Conservation (phyloP, 2,113 vertebrate species). For the Mionectes macconnelli region DNA sequence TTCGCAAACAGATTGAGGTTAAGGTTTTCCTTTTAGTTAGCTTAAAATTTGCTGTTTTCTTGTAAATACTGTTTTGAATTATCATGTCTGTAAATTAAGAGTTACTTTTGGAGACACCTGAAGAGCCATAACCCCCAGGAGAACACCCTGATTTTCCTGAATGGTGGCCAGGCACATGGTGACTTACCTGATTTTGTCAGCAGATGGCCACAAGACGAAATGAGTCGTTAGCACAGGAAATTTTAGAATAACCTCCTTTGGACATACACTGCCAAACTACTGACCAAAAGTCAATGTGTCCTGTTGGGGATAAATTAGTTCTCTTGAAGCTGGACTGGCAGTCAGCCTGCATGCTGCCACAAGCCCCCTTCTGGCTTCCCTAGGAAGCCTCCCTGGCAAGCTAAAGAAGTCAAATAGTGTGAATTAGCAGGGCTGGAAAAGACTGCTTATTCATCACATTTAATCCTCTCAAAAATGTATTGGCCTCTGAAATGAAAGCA, state of each 20-base stretch:
- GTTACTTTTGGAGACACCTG: not conserved
- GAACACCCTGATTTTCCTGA: not conserved
- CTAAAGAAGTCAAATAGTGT: not conserved
- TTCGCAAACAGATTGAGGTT: not conserved
- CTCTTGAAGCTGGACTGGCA: not conserved
- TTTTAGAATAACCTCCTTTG: not conserved
- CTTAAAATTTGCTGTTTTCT: not conserved
- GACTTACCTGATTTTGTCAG: not conserved
- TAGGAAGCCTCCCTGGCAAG: not conserved
- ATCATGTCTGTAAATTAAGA: not conserved
- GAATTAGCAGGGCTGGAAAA: not conserved
- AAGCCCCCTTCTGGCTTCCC: not conserved
- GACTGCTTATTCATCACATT: not conserved
- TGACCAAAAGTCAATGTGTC: rapidly evolving
- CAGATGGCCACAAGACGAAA: not conserved
- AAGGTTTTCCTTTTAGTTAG: not conserved
- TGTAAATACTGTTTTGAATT: not conserved
- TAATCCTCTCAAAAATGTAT: not conserved
- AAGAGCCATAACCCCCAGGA: not conserved
- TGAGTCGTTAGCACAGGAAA: not conserved
- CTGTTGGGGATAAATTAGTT: not conserved
- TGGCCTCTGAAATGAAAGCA: not conserved
- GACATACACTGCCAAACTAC: not conserved
- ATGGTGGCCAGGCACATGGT: rapidly evolving
- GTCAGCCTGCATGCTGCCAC: not conserved